Evolutionary conservation across 2,113 vertebrate species (phyloP), one percentile per base, ranked within the genome.

Genomic region (Pseudopipra pipra): DNA sequence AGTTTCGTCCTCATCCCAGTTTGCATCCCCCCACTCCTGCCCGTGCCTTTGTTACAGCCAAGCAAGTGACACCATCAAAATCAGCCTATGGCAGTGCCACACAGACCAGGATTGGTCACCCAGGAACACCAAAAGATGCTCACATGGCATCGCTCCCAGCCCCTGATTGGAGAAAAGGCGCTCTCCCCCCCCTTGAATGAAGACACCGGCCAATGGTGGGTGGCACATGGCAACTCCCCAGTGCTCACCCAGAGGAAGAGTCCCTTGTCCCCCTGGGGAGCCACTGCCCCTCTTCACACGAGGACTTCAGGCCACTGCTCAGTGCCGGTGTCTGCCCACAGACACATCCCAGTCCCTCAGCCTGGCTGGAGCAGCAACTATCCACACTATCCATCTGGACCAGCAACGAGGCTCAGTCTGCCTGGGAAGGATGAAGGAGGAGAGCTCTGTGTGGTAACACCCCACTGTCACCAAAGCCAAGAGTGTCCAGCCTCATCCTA

Each of bases 271-370:
- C 41, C 61, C 46, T 8, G 16, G 55, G 20, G 8, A 67, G 44
- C 35, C 54, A 18, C 63, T 5, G 1, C 46, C 6, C 30, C 73
- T 20, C n/a, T 52, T 56, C 2, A 1, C 56, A 6, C 0, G 3
- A 63, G 5, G 58, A 1, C 25, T 41, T 6, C 0, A 0, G 81
- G 49, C 16, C 74, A 12, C 37, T 1, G 0, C 77, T 65, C 33
- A 1, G 11, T 0, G 25, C n/a, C 0, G 0, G 12, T 0, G 3
- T 12, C 71, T 8, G 2, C 59, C 75, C 6, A 0, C 14, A 20
- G 59, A 11, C 35, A 7, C 44, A 4, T 14, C 68, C 73, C 19
- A 3, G 6, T 3, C 49, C 23, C 0, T 0, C 25, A 55, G 67
- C 46, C 33, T 2, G 23, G 28, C 61, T n/a, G 68, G 52, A 39